Conservation (phyloP, 2,797 vertebrate genomes). For the Anableps anableps region DNA sequence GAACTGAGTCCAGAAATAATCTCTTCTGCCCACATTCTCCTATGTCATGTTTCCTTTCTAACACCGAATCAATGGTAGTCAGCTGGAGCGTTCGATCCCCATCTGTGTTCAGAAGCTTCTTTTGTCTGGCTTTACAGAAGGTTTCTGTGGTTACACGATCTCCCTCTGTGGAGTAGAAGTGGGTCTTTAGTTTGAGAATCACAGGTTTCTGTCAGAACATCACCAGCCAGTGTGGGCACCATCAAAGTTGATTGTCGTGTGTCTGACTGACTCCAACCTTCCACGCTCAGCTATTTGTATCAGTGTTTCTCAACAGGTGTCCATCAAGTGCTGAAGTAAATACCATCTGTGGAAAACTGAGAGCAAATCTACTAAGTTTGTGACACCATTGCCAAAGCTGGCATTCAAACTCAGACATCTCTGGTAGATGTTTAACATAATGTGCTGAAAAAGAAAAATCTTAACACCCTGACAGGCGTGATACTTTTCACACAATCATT, state of each 20-base stretch:
- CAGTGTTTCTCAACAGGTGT: conserved; percentile 16
- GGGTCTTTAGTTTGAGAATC: conserved; percentile 51
- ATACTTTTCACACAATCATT: conserved; percentile 2
- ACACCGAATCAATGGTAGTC: conserved; percentile 69
- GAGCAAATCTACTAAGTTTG: conserved; percentile 5
- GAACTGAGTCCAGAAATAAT: conserved; percentile 31
- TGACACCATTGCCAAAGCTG: neutral
- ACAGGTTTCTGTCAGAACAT: conserved; percentile 37
- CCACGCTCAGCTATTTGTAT: conserved; percentile 9
- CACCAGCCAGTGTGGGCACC: conserved; percentile 6
- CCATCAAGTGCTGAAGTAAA: conserved; percentile 10
- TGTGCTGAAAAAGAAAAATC: conserved; percentile 3
- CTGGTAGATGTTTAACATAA: conserved; percentile 9
- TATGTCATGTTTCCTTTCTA: conserved; percentile 31
- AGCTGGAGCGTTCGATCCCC: conserved; percentile 69
- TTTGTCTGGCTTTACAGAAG: conserved; percentile 56
- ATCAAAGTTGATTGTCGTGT: conserved; percentile 26
- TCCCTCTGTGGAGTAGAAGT: conserved; percentile 55
- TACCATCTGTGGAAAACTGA: conserved; percentile 1
- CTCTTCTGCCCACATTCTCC: conserved; percentile 24
- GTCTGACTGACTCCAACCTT: conserved; percentile 21
- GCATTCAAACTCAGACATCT: conserved; percentile 14
- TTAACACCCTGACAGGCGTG: neutral
- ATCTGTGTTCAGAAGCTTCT: conserved; percentile 48
- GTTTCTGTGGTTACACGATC: conserved; percentile 72